Conservation (phyloP, 2,888 invertebrate species). For the Carterocephalus palaemon region DNA sequence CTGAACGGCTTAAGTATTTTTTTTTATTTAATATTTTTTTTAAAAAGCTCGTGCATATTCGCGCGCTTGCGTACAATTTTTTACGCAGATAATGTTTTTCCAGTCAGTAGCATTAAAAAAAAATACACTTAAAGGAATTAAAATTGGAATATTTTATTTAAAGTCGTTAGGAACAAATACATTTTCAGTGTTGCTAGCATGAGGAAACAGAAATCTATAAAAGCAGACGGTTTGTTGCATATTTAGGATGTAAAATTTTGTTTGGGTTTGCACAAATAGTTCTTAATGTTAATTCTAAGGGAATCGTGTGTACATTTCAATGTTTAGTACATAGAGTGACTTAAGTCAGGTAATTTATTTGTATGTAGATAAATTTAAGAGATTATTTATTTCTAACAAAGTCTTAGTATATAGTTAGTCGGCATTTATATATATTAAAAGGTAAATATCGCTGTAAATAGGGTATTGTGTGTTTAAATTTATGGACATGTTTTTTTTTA, state of each 20-base stretch:
- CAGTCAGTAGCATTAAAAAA: too few relatives aligned
- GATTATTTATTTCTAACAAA: slow-evolving; percentile 31
- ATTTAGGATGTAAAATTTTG: slow-evolving; percentile 7
- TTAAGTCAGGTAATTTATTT: slow-evolving; percentile 26
- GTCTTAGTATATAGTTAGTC: slow-evolving; percentile 25
- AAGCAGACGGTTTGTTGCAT: not conserved
- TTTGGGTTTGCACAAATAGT: slow-evolving; percentile 21
- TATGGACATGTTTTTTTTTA: slow-evolving; percentile 22
- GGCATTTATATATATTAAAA: slow-evolving; percentile 32
- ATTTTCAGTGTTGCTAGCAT: slow-evolving; percentile 13
- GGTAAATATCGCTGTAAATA: slow-evolving; percentile 30
- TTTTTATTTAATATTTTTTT: too few relatives aligned
- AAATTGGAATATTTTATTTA: slow-evolving; percentile 4
- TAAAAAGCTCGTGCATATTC: too few relatives aligned
- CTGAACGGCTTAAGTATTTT: not conserved
- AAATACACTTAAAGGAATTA: too few relatives aligned
- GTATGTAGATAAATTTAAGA: slow-evolving; percentile 18
- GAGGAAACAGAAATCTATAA: not conserved
- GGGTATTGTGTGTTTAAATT: slow-evolving; percentile 22
- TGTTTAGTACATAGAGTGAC: slow-evolving; percentile 26
- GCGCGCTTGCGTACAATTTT: too few relatives aligned
- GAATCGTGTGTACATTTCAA: slow-evolving; percentile 20
- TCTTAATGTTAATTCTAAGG: slow-evolving; percentile 14
- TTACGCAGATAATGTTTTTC: too few relatives aligned
- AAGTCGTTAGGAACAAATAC: too few relatives aligned